phyloP scores from a whole-genome alignment of 1,140 invertebrate genomes.

The Heliconius melpomene region DNA sequence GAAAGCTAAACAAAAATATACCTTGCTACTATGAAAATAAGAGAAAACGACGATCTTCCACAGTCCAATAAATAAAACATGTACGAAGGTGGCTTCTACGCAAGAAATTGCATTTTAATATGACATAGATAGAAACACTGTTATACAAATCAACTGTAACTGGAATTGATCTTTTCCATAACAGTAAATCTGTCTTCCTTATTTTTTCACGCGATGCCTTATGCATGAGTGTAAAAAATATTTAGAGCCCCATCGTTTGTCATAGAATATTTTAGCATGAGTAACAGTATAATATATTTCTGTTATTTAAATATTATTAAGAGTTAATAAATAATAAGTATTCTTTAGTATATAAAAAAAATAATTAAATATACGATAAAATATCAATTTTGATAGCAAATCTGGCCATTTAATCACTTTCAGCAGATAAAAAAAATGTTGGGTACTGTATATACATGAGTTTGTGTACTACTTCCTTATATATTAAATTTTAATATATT shows the following conservation, averaged over 20 bases:
- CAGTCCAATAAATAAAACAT: slow-evolving; percentile 67
- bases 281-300: background rate
- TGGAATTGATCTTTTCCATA: slow-evolving; percentile 2
- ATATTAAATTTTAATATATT: too few species aligned
- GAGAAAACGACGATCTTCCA: slow-evolving; percentile 26
- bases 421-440: background rate
- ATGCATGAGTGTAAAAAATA: slow-evolving; percentile 3
- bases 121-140: slow-evolving; percentile 44
- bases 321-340: background rate
- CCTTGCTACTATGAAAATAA: slow-evolving; percentile 47
- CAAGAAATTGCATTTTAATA: slow-evolving; percentile 71
- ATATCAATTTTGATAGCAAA: background rate
- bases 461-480: too few species aligned
- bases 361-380: background rate
- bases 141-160: slow-evolving; percentile 36
- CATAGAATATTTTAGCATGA: background rate
- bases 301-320: background rate
- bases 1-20: slow-evolving; percentile 39
- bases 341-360: background rate
- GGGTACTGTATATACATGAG: too few species aligned
- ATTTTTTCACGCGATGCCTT: slow-evolving; percentile 1
- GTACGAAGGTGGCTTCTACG: slow-evolving; percentile 57
- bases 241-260: background rate
- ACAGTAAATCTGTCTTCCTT: background rate
- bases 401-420: background rate